Base-by-base conservation (phyloP, 2,888 invertebrate genomes). In the Melipona bicolor region DNA sequence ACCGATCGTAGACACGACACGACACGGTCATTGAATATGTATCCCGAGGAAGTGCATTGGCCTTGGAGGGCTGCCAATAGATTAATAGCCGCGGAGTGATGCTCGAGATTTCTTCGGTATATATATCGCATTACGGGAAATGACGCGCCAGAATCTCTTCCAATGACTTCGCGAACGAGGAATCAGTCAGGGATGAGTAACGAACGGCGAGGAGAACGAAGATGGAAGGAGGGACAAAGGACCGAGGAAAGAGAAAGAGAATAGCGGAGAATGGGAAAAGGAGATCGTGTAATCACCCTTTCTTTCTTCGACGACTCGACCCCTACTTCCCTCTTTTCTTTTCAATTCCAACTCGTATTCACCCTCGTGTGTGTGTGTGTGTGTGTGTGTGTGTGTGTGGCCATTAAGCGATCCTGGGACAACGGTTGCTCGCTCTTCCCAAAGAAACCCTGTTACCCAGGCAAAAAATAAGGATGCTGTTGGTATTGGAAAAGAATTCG, bases 11-110 rank as follows among this genome's bases (percentile, higher is more conserved):
- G 70, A 52, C 72, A 61, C 77, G 90, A 52, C 72, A 64, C 77
- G 90, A 91, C 89, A 88, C 77, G 80, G 81, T 84, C 87, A 81
- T 89, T 93, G 92, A 92, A 93, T 93, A 93, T 92, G 92, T 92
- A 93, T 92, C 92, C 89, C 84, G 85, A 78, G 87, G 90, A n/a
- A 93, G 93, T 93, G 92, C 94, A 94, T 92, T 92, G 92, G 92
- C 92, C 92, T 93, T 94, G 94, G 93, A 92, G 88, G 87, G 85
- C 87, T 89, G 93, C 93, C 93, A 92, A 93, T 93, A 94, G 94
- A 94, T 94, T 94, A 92, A 94, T 94, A 92, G 94, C 91, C 90
- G 71, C 87, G 89, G 91, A 91, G 91, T 94, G 94, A 94, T 94
- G 92, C 90, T 93, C 92, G 89, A 92, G 93, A 89, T 94, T 94